These are phyloP conservation scores for Elephas maximus DNA, from an alignment of 2,113 vertebrate species.

Conservation along the genomic window DNA sequence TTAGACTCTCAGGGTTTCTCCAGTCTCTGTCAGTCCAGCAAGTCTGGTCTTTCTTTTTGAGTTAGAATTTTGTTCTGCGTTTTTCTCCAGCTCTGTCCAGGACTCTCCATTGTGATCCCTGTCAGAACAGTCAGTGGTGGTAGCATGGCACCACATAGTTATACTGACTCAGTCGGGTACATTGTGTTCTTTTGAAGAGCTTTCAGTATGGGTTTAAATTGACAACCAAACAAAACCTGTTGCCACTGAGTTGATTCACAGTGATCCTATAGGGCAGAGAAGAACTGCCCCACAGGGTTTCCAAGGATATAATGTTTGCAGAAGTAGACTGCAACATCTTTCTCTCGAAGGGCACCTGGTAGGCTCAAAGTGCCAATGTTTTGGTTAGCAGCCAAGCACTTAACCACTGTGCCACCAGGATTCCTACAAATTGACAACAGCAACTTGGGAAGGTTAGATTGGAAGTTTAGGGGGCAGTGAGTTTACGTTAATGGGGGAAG, in stretches of 20 bases:
- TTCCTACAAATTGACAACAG: not conserved
- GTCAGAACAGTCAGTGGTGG: no score
- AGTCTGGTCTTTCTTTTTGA: no score
- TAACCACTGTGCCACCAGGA: not conserved
- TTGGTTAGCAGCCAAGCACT: not conserved
- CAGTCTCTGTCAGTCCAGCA: no score
- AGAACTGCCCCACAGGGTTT: not conserved
- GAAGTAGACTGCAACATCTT: not conserved
- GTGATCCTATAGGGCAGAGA: not conserved
- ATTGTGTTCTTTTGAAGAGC: no score
- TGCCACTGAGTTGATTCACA: not conserved
- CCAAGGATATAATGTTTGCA: not conserved
- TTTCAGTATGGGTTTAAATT: no score
- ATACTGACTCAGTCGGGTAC: no score
- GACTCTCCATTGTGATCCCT: no score
- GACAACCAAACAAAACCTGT: not conserved
- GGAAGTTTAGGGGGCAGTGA: not conserved
- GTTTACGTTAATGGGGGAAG: not conserved
- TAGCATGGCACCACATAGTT: no score
- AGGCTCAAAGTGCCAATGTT: not conserved
- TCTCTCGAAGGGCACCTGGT: not conserved
- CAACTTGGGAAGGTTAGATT: not conserved
- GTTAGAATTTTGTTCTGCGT: no score
- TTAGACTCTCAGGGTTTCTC: no score
- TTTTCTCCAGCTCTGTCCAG: no score